These are phyloP conservation scores for Aulostomus chinensis DNA, from an alignment of 2,797 vertebrate species.

Conservation along the genomic window DNA sequence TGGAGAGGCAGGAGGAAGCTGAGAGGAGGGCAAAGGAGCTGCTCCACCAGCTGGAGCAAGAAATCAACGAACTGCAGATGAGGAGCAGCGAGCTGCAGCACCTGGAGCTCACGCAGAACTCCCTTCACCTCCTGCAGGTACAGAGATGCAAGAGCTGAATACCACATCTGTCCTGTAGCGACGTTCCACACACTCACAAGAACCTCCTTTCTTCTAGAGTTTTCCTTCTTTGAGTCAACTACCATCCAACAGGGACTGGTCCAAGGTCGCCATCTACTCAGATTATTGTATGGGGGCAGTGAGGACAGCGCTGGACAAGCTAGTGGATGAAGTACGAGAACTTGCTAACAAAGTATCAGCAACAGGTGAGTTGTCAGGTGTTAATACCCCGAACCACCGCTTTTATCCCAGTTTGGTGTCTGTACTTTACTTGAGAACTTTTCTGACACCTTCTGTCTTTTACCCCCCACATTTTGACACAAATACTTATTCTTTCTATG, in stretches of 20 bases:
- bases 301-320: slow-evolving; percentile 31
- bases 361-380: slow-evolving; percentile 39
- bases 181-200: no score
- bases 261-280: slow-evolving; percentile 31
- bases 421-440: no score
- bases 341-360: slow-evolving; percentile 23
- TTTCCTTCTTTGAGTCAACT: slow-evolving; percentile 22
- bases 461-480: no score
- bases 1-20: slow-evolving; percentile 9
- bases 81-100: slow-evolving; percentile 37
- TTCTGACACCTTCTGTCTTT: no score
- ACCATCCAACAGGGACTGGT: slow-evolving; percentile 52
- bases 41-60: slow-evolving; percentile 37
- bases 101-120: slow-evolving; percentile 31
- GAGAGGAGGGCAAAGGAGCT: slow-evolving; percentile 28
- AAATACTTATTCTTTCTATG: no score
- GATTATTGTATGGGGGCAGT: slow-evolving; percentile 24
- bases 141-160: neutral
- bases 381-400: no score
- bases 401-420: no score
- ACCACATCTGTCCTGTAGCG: no score
- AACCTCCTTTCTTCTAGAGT: slow-evolving; percentile 41
- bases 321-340: slow-evolving; percentile 38
- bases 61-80: slow-evolving; percentile 38
- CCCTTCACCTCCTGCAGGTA: slow-evolving; percentile 62